These are phyloP conservation scores for Myiozetetes cayanensis DNA, from an alignment of 2,113 vertebrate genomes.

Conservation along the genomic window DNA sequence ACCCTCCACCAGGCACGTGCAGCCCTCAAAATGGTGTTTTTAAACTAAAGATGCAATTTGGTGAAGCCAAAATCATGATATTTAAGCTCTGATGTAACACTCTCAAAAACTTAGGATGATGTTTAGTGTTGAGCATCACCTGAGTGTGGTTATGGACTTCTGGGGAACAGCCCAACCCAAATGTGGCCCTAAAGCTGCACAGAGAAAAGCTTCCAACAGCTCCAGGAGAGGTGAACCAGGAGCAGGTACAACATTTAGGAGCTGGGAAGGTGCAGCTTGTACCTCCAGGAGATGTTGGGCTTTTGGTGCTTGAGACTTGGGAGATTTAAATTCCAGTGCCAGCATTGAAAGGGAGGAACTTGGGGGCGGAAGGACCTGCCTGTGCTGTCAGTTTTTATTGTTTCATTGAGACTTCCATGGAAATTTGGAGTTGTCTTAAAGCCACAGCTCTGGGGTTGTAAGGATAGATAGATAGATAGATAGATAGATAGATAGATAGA, in stretches of 20 bases:
- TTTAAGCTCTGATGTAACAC: background rate
- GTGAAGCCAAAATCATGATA: background rate
- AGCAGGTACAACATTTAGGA: background rate
- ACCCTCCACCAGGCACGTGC: background rate
- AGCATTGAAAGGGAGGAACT: background rate
- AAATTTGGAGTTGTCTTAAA: background rate
- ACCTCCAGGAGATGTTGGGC: background rate
- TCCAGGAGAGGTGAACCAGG: background rate
- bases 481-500: too few relatives aligned
- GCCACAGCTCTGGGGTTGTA: background rate
- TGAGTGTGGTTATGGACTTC: background rate
- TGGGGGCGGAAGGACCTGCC: background rate
- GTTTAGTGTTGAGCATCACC: background rate
- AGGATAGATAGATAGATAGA: too few relatives aligned
- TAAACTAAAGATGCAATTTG: background rate
- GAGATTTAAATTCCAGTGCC: background rate
- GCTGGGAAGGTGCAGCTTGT: background rate
- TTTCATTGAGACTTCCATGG: background rate
- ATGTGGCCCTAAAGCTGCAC: fast-evolving
- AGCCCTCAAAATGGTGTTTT: background rate
- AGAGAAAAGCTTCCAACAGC: background rate
- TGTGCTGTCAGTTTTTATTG: background rate
- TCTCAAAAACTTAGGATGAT: background rate
- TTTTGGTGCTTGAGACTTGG: background rate
- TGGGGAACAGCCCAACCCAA: background rate